Evolutionary conservation across 2,797 vertebrate genomes (phyloP), one percentile per base, ranked within the genome.

Genomic region (Takifugu ocellatus): DNA sequence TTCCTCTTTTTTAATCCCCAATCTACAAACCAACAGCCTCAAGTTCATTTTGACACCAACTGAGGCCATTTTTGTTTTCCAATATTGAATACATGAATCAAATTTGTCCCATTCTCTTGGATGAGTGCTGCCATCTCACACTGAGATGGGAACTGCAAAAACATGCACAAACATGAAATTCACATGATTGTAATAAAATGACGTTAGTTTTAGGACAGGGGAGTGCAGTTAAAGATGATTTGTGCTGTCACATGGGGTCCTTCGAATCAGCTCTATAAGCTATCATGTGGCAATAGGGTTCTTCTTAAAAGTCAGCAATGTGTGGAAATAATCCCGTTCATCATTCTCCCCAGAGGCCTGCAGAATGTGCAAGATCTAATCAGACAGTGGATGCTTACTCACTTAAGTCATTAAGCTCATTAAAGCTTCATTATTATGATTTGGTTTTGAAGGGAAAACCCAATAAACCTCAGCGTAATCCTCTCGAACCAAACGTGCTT

Each of bases 361-460:
- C 24, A 1, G 75, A 53, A 60, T 55, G 71, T 71, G 70, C 65
- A 25, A 63, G 66, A 69, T 77, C 67, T 77, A 83, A 87, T 84
- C 74, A 82, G 60, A 56, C 65, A 59, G 51, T 53, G 51, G 62
- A 75, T 75, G 74, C 70, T 76, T 77, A 72, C 71, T 71, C 77
- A 61, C 65, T 79, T 61, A 81, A 85, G 78, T 81, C 75, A 87
- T 86, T 83, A 78, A 67, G 74, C 66, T 84, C 74, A 86, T 87
- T 83, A 81, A 68, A 78, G 69, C 72, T 64, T 75, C 75, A 82
- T 84, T 85, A 83, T 82, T 86, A 80, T 77, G 81, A 82, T 84
- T 70, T 70, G 68, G 63, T 75, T 86, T 82, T 76, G 77, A 87
- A 77, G 79, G 75, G 63, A 75, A 84, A 84, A 61, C 70, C 66